Base-by-base conservation (phyloP, 1,140 invertebrate genomes). In the Geopemphigus sp. region DNA sequence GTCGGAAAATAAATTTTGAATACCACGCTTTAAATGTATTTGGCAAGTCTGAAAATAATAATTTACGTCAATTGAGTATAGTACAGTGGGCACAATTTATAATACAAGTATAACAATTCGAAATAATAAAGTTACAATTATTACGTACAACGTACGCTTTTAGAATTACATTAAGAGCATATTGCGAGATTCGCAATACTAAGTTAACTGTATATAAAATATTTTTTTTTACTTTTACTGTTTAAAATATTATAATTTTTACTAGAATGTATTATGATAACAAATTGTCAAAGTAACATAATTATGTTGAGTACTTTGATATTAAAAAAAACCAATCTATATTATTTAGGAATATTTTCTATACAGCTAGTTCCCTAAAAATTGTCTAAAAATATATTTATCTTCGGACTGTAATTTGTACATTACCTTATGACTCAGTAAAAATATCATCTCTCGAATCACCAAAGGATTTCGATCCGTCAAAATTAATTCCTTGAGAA, bases 361-460 rank as follows among this genome's bases (percentile, higher is more conserved):
- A 39, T 39, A 39, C n/a, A n/a, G 32, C 3, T 39, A 39, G 32
- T 39, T 39, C 8, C 32, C 8, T 39, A 39, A 39, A 39, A 39
- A 39, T 39, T 39, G 3, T 8, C 8, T 39, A 39, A 39, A 39
- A 39, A 39, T 39, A 39, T 39, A 8, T 39, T 39, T 39, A 39
- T 39, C 32, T 39, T 8, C 8, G 8, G 8, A 39, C 32, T 39
- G 32, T 54, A n/a, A 54, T 54, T 54, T 54, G 2, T n/a, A 54
- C 19, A 54, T 54, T 56, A 78, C 74, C 74, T 63, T 78, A 47
- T 19, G 22, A n/a, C 74, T 57, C 24, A 78, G n/a, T 29, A 63
- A 8, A 63, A 78, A 78, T 50, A 78, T 63, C 19, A 78, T 63
- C 50, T 78, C 39, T 47, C 56, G 32, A 26, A 78, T 78, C 24